Evolutionary conservation across 1,140 invertebrate genomes (phyloP).

Genomic region (Apis cerana): DNA sequence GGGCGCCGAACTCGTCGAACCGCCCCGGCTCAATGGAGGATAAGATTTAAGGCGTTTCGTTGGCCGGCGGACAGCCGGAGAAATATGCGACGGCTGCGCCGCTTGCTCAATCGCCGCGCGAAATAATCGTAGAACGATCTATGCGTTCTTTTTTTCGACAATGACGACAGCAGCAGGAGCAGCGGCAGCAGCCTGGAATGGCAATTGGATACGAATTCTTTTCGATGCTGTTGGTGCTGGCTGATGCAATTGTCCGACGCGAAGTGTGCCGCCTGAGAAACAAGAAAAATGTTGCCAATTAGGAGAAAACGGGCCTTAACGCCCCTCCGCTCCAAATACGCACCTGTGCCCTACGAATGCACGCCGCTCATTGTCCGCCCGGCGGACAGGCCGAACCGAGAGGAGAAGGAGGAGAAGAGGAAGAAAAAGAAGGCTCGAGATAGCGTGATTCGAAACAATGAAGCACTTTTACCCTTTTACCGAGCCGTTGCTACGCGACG

Average conservation of each 20-base stretch:
- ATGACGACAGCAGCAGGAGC: neutral
- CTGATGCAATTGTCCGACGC: conserved; percentile 44
- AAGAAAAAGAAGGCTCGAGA: neutral
- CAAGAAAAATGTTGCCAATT: conserved; percentile 54
- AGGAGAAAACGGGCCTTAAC: conserved; percentile 48
- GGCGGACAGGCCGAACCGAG: neutral
- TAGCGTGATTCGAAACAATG: conserved; percentile 29
- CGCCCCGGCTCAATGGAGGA: neutral
- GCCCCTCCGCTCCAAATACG: conserved; percentile 39
- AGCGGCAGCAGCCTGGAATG: neutral
- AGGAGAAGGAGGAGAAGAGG: neutral
- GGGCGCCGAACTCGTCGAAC: neutral
- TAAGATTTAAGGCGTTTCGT: conserved; percentile 50
- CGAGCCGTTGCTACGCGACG: neutral
- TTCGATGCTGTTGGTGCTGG: conserved; percentile 13
- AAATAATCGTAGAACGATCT: conserved; percentile 49
- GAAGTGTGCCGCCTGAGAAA: conserved; percentile 12
- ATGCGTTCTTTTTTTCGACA: conserved; percentile 36
- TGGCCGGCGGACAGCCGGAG: conserved; percentile 35
- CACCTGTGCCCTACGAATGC: conserved; percentile 45
- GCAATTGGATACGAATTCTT: conserved; percentile 49
- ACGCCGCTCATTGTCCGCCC: conserved; percentile 36
- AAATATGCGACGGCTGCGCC: conserved; percentile 39
- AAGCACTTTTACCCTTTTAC: conserved; percentile 20
- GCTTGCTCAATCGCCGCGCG: conserved; percentile 44